Evolutionary conservation across 2,797 vertebrate genomes (phyloP).

Genomic region (Neosalanx taihuensis): DNA sequence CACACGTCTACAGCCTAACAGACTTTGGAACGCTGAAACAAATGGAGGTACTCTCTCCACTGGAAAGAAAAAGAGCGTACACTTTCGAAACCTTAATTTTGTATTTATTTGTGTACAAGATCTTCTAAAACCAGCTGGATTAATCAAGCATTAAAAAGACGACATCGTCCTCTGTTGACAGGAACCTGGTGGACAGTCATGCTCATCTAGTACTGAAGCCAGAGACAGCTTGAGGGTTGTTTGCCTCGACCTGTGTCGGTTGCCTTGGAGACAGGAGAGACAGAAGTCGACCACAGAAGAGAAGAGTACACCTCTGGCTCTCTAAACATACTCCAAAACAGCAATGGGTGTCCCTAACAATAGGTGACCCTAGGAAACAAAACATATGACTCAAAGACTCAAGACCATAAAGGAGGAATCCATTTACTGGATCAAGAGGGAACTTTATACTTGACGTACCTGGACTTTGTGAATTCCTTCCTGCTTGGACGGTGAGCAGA

Average conservation of each 20-base stretch:
- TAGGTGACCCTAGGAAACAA: neutral
- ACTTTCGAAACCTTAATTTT: too few species aligned
- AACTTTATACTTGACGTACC: conserved; percentile 3
- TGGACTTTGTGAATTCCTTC: neutral
- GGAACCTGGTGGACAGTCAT: too few species aligned
- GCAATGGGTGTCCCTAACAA: neutral
- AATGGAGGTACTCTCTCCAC: too few species aligned
- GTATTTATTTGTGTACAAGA: neutral
- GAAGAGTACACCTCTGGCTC: neutral
- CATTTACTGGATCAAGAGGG: conserved; percentile 6
- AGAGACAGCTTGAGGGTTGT: neutral
- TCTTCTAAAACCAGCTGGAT: neutral
- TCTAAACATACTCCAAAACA: neutral
- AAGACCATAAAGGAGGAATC: neutral
- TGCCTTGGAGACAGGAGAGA: conserved; percentile 22
- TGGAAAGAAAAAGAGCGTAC: too few species aligned
- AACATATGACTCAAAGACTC: neutral
- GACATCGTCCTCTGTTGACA: too few species aligned
- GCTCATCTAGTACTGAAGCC: too few species aligned
- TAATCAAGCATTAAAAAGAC: neutral
- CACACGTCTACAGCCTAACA: neutral
- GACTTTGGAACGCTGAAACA: neutral
- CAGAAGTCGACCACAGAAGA: conserved; percentile 14
- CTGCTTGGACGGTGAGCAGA: neutral
- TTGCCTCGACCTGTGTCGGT: neutral